A percentile compares a stretch with the other conserved stretches of the same genome.
These are phyloP conservation scores for Saccostrea glomerata DNA, from an alignment of 1,140 invertebrate genomes.

Conservation along the genomic window DNA sequence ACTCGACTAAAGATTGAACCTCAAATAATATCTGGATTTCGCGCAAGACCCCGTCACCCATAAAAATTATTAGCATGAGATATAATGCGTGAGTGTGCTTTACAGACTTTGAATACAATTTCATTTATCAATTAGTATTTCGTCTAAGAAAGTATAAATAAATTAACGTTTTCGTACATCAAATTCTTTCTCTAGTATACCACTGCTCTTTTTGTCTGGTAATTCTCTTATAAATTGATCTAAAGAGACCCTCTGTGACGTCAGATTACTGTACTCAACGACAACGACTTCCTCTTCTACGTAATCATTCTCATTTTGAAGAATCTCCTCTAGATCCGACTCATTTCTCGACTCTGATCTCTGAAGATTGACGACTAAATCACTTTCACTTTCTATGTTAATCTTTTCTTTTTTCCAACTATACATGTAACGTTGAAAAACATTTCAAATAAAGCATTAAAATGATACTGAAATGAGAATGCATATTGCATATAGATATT, in stretches of 20 bases:
- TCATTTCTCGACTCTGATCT: not conserved
- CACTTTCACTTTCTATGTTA: not conserved
- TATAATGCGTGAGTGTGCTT: too few relatives aligned
- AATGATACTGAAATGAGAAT: too few relatives aligned
- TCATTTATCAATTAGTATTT: too few relatives aligned
- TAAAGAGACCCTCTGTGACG: not conserved
- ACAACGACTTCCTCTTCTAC: not conserved
- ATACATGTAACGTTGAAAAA: not conserved
- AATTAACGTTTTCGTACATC: not conserved
- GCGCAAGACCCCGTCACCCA: too few relatives aligned
- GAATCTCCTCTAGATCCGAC: not conserved
- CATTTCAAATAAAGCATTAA: not conserved
- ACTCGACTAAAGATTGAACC: too few relatives aligned
- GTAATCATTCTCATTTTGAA: not conserved
- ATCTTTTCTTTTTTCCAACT: not conserved
- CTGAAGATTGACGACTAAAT: not conserved
- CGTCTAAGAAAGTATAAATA: too few relatives aligned
- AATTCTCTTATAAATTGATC: not conserved
- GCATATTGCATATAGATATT: not conserved
- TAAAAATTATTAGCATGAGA: too few relatives aligned
- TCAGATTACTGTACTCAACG: not conserved
- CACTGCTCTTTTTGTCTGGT: not conserved
- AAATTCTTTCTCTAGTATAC: not conserved
- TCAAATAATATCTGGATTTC: too few relatives aligned
- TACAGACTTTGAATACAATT: too few relatives aligned